These are phyloP conservation scores for Passerina amoena DNA, from an alignment of 2,113 vertebrate genomes.

Conservation along the genomic window DNA sequence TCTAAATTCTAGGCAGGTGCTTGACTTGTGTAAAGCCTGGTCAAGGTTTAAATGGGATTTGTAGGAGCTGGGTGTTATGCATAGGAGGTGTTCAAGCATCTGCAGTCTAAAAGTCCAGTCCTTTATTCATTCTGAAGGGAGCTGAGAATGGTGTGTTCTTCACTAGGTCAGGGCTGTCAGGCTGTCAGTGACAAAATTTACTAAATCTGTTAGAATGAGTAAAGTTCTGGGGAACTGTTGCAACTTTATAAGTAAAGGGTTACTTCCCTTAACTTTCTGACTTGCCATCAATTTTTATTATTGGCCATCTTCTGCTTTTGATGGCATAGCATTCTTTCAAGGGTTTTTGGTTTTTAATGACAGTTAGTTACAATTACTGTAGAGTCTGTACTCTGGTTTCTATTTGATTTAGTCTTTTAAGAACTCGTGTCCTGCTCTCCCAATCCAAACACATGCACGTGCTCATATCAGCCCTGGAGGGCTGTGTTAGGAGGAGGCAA, in stretches of 20 bases:
- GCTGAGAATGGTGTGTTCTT: not conserved
- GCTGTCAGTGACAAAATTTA: not conserved
- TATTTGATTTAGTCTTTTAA: not conserved
- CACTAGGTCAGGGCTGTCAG: not conserved
- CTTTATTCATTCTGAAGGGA: not conserved
- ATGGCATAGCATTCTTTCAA: not conserved
- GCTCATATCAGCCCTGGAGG: not conserved
- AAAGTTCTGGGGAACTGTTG: not conserved
- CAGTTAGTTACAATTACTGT: not conserved
- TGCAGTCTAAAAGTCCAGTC: not conserved
- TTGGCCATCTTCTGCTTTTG: not conserved
- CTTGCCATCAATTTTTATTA: not conserved
- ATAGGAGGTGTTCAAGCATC: not conserved
- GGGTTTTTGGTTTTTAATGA: not conserved
- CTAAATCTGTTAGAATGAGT: not conserved
- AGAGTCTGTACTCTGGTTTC: not conserved
- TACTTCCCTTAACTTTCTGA: not conserved
- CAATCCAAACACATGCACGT: accelerated
- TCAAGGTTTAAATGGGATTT: not conserved
- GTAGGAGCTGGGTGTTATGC: not conserved
- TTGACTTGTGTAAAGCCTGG: not conserved
- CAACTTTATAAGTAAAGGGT: not conserved
- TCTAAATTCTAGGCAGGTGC: not conserved
- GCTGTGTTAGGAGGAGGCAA: not conserved
- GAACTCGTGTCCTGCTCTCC: not conserved